Conservation (phyloP, 2,888 invertebrate species). For the Orthosia gracilis region DNA sequence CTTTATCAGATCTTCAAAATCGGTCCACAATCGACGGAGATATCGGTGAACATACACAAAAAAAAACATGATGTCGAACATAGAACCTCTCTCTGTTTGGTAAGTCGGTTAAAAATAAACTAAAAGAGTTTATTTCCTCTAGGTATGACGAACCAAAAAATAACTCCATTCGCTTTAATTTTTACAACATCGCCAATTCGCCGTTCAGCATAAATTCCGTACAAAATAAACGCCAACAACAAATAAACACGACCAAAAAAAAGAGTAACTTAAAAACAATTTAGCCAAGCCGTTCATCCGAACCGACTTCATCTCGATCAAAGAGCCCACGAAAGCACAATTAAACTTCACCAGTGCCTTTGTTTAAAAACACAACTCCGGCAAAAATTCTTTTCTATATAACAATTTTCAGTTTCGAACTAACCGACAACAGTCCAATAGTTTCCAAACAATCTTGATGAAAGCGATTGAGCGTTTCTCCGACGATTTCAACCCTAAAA, state of each 20-base stretch:
- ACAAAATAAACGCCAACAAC: slow-evolving; percentile 20
- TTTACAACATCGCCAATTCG: background rate
- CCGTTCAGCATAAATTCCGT: background rate
- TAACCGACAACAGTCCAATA: slow-evolving; percentile 64
- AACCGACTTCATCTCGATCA: slow-evolving; percentile 57
- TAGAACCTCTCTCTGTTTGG: too few species aligned
- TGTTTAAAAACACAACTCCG: slow-evolving; percentile 60
- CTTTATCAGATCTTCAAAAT: too few species aligned
- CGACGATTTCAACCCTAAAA: slow-evolving; percentile 52
- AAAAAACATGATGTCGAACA: too few species aligned
- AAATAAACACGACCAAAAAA: slow-evolving; percentile 23
- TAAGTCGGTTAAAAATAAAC: too few species aligned
- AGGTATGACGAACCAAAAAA: too few species aligned
- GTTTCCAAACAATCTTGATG: slow-evolving; percentile 72
- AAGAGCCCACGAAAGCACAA: slow-evolving; percentile 60
- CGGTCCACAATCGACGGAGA: too few species aligned
- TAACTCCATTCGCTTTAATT: background rate
- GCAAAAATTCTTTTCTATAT: slow-evolving; percentile 57
- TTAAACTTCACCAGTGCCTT: slow-evolving; percentile 61
- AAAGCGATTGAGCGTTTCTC: slow-evolving; percentile 63
- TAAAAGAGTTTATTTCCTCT: too few species aligned
- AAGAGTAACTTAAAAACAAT: slow-evolving; percentile 39
- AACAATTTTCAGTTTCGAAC: slow-evolving; percentile 61
- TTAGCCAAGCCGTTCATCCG: slow-evolving; percentile 34
- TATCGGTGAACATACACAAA: too few species aligned